Conservation (phyloP, 2,797 vertebrate genomes). For the Sarcoramphus papa region DNA sequence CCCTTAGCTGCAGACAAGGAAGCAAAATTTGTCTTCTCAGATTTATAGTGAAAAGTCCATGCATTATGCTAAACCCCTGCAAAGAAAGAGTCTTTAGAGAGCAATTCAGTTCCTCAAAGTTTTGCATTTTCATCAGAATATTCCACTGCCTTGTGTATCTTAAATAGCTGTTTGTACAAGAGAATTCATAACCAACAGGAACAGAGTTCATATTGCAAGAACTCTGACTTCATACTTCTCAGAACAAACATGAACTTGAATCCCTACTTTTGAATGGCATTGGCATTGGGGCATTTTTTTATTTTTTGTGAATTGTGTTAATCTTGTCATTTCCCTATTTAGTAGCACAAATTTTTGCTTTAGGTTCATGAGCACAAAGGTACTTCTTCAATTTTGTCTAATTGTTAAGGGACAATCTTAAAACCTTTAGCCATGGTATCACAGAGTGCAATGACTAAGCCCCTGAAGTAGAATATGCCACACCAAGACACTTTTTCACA, state of each 20-base stretch:
- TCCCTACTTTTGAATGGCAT: neutral
- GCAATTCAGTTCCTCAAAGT: neutral
- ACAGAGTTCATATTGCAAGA: neutral
- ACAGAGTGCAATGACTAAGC: neutral
- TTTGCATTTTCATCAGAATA: neutral
- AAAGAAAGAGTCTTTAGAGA: neutral
- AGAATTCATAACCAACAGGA: neutral
- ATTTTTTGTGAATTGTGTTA: neutral
- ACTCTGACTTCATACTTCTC: neutral
- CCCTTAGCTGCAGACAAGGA: conserved; percentile 10
- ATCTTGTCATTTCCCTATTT: neutral
- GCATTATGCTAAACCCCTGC: neutral
- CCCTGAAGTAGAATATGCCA: neutral
- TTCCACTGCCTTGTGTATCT: neutral
- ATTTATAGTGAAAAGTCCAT: neutral
- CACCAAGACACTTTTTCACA: neutral
- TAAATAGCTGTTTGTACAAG: neutral
- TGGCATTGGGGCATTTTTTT: neutral
- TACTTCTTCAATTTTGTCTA: neutral
- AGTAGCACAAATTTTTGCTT: neutral
- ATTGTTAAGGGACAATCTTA: neutral
- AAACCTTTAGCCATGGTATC: neutral
- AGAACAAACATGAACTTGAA: neutral
- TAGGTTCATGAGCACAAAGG: neutral
- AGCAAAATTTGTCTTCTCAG: neutral